These are phyloP conservation scores for Yoshiicerus persimilis DNA, from an alignment of 1,140 invertebrate species.

Conservation along the genomic window DNA sequence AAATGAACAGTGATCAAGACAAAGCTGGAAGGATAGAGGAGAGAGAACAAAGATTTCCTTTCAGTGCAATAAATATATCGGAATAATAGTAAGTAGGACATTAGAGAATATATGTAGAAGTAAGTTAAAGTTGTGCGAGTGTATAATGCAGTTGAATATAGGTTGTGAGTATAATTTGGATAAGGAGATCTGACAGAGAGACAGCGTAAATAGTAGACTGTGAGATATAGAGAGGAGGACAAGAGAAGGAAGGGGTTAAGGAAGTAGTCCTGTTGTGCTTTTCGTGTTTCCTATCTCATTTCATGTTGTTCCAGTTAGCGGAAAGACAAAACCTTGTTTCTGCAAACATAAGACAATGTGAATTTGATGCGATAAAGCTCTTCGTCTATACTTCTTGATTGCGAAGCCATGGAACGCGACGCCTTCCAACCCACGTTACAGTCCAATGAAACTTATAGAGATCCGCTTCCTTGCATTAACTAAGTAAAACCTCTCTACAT, in stretches of 20 bases:
- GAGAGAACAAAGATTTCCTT: not conserved
- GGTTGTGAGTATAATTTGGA: not conserved
- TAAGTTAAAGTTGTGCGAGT: no score
- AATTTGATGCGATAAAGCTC: not conserved
- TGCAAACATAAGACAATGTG: not conserved
- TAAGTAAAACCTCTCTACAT: no score
- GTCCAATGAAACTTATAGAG: not conserved
- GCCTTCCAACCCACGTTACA: not conserved
- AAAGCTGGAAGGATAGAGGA: not conserved
- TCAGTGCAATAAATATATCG: not conserved
- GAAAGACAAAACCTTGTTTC: constrained; percentile 9
- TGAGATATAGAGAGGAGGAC: not conserved
- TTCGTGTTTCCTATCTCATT: constrained; percentile 20
- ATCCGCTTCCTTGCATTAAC: not conserved
- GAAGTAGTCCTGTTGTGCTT: constrained; percentile 12
- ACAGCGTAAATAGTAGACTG: not conserved
- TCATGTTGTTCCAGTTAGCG: not conserved
- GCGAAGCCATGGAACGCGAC: not conserved
- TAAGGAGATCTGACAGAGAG: not conserved
- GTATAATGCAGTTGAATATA: not conserved
- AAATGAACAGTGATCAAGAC: not conserved
- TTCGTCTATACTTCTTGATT: not conserved
- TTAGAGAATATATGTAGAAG: no score
- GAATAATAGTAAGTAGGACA: not conserved
- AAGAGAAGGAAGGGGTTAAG: not conserved